These are phyloP conservation scores for Parnassius mnemosyne DNA, from an alignment of 2,888 invertebrate genomes.

Conservation along the genomic window DNA sequence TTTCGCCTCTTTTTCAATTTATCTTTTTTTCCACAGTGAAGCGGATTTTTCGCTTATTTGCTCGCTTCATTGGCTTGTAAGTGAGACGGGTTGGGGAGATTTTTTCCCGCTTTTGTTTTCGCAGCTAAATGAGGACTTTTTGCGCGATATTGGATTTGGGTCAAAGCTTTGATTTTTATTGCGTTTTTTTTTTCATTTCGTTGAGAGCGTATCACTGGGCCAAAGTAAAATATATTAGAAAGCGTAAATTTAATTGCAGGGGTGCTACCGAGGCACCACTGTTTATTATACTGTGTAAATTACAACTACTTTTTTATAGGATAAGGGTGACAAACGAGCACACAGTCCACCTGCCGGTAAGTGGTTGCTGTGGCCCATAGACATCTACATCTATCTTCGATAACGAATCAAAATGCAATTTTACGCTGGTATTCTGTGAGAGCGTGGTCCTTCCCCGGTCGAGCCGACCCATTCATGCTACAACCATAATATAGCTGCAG, in stretches of 20 bases:
- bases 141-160: constrained; percentile 36
- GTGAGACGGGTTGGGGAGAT: constrained; percentile 64
- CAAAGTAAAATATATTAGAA: background rate
- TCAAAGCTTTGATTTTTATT: constrained; percentile 29
- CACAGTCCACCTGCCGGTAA: no score
- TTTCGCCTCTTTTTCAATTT: constrained; percentile 60
- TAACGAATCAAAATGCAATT: no score
- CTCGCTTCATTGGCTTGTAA: constrained; percentile 79
- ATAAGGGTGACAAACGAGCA: no score
- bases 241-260: background rate
- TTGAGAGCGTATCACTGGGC: background rate
- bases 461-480: no score
- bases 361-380: no score
- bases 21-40: constrained; percentile 72
- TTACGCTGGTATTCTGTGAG: no score
- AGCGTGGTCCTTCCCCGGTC: no score
- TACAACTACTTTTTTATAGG: background rate
- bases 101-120: constrained; percentile 53
- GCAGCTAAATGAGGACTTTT: constrained; percentile 33
- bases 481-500: no score
- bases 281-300: background rate
- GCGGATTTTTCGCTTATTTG: constrained; percentile 78
- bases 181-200: constrained; percentile 22
- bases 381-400: no score
- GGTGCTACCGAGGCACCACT: constrained; percentile 13